Evolutionary conservation across 2,888 invertebrate genomes (phyloP), one percentile per base, ranked within the genome.

Genomic region (Phania funesta): DNA sequence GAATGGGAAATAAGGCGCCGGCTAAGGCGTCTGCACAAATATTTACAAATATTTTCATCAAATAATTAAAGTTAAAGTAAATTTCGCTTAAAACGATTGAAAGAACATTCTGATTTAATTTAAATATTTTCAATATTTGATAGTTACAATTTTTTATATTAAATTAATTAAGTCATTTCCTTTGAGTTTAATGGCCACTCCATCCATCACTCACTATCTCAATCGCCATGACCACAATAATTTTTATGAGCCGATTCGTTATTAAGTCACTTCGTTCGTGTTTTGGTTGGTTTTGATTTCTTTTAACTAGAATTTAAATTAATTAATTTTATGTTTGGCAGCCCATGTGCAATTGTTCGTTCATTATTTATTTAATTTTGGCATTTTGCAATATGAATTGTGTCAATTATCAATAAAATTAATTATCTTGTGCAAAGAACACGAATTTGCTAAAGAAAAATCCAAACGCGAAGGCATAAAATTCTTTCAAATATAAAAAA

Each of bases 351-450:
- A 35, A 20, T 67, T 18, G 38, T 58, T 58, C 18, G 11, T 76
- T 26, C 50, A 16, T 60, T 44, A 60, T 76, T 68, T 62, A 68
- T 68, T 58, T 22, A 52, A 62, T 68, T 78, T 62, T 20, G 48
- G 46, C 8, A 52, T 74, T 44, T 65, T 46, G 38, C 62, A 41
- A 20, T 52, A 70, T 20, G 75, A 82, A 70, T 82, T 78, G 50
- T 75, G 70, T 58, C 78, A 82, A 70, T 78, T 82, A 74, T 71
- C 62, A 76, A 77, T 46, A 73, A 80, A 73, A 80, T 80, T 73
- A 83, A 83, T 80, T 60, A 80, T 62, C 54, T 41, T 9, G 26
- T 3, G 8, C 44, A 52, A 71, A 9, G 26, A n/a, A 50, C 46
- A 62, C 26, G 24, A 29, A 35, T 50, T 52, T 41, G 60, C 44